A percentile compares a stretch with the other conserved stretches of the same genome.
These are phyloP conservation scores for Corvus cornix DNA, from an alignment of 2,113 vertebrate genomes.

Conservation along the genomic window DNA sequence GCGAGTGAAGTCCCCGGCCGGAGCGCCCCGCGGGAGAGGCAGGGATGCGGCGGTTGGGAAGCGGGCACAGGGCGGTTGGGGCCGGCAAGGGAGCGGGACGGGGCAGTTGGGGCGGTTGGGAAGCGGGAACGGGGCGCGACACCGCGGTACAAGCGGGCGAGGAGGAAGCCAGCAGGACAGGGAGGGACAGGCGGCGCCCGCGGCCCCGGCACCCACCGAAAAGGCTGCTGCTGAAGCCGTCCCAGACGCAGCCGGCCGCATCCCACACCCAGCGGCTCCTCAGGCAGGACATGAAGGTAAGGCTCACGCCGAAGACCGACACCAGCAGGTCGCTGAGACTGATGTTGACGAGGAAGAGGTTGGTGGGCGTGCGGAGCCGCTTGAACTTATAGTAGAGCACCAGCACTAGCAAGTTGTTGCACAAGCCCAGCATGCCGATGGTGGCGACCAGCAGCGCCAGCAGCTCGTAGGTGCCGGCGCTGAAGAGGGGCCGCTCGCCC, in stretches of 20 bases:
- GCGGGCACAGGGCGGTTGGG: not conserved
- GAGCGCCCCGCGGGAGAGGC: too few species aligned
- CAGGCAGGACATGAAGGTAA: constrained; percentile 86
- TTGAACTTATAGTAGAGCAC: constrained; percentile 84
- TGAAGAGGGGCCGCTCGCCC: constrained; percentile 70
- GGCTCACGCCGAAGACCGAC: constrained; percentile 80
- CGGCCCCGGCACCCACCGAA: constrained; percentile 79
- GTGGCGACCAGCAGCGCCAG: constrained; percentile 83
- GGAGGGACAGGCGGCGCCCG: not conserved
- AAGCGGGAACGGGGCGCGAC: too few species aligned
- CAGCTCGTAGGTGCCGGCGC: constrained; percentile 82
- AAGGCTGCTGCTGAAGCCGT: constrained; percentile 91
- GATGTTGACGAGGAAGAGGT: constrained; percentile 84
- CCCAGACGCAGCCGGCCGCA: constrained; percentile 83
- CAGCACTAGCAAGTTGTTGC: constrained; percentile 84
- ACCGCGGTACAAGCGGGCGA: not conserved
- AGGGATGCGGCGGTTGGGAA: not conserved
- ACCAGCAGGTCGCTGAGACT: constrained; percentile 86
- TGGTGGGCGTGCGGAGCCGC: constrained; percentile 84
- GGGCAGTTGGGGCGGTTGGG: not conserved
- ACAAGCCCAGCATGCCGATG: constrained; percentile 82
- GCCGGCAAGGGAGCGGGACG: not conserved
- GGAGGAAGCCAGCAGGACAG: not conserved
- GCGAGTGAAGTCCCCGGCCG: not conserved
- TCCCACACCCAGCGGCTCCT: constrained; percentile 85